Percentiles rank a stretch among this genome's conserved stretches.
Conservation (phyloP, 1,140 invertebrate species). For the Orussus abietinus region DNA sequence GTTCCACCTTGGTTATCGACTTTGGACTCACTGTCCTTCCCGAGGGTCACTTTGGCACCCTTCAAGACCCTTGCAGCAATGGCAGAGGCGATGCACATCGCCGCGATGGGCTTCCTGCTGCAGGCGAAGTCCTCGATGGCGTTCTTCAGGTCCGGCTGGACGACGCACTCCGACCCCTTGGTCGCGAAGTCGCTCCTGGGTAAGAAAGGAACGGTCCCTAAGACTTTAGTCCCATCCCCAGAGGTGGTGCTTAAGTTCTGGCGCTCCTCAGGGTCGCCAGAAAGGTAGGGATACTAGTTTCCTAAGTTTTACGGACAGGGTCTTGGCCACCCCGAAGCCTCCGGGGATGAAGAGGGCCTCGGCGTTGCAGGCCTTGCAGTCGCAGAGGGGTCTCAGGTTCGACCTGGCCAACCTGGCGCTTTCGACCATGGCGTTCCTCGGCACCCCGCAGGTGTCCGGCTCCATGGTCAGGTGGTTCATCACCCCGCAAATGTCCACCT, state of each 20-base stretch:
- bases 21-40: conserved; percentile 43
- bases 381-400: conserved; percentile 49
- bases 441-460: conserved; percentile 20
- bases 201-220: conserved; percentile 22
- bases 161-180: conserved; percentile 54
- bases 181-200: conserved; percentile 58
- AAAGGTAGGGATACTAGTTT: too few species aligned
- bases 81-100: conserved; percentile 61
- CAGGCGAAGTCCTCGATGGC: conserved; percentile 57
- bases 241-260: too few species aligned
- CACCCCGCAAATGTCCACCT: conserved; percentile 54
- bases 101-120: conserved; percentile 58
- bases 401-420: conserved; percentile 60
- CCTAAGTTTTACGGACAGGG: conserved; percentile 52
- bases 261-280: too few species aligned
- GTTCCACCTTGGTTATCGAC: conserved; percentile 4
- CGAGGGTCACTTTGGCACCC: conserved; percentile 58
- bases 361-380: conserved; percentile 45
- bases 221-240: too few species aligned
- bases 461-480: conserved; percentile 56
- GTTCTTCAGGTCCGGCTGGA: conserved; percentile 53
- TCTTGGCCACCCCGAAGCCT: conserved; percentile 62
- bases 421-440: conserved; percentile 58
- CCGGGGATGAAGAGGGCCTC: conserved; percentile 61
- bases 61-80: conserved; percentile 55